Conservation (phyloP, 2,888 invertebrate species). For the Polia nebulosa region DNA sequence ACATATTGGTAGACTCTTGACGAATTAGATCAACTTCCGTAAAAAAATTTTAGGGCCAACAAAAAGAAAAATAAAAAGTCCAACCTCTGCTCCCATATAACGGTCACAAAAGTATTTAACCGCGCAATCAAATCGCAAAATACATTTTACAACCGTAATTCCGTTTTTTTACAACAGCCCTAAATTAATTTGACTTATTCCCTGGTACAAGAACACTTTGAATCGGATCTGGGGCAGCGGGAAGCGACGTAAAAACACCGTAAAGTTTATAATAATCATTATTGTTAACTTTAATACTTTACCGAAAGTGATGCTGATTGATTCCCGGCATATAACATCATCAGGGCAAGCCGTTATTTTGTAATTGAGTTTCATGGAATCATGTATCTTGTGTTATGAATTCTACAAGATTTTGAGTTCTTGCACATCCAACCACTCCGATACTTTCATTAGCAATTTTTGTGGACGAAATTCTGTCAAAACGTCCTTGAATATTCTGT, state of each 20-base stretch:
- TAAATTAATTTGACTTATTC: constrained; percentile 50
- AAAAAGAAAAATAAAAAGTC: constrained; percentile 23
- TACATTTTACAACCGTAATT: constrained; percentile 39
- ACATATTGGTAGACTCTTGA: no score
- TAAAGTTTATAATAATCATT: constrained; percentile 52
- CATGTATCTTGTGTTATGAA: background rate
- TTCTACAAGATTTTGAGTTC: background rate
- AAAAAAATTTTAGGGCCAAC: background rate
- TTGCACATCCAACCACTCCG: no score
- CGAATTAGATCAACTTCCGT: background rate
- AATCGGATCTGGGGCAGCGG: constrained; percentile 53
- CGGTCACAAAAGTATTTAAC: constrained; percentile 25
- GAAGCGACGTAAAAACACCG: constrained; percentile 59
- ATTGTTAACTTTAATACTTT: constrained; percentile 48
- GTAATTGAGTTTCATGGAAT: constrained; percentile 35
- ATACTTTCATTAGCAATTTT: no score
- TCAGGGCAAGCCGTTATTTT: constrained; percentile 28
- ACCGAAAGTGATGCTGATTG: constrained; percentile 38
- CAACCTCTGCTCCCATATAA: constrained; percentile 27
- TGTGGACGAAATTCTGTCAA: no score
- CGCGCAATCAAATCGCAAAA: constrained; percentile 47
- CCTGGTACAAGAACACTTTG: constrained; percentile 34
- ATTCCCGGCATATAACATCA: constrained; percentile 45
- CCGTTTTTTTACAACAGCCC: constrained; percentile 53
- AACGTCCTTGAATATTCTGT: no score